Conservation (phyloP, 2,888 invertebrate genomes). For the Galeruca laticollis region DNA sequence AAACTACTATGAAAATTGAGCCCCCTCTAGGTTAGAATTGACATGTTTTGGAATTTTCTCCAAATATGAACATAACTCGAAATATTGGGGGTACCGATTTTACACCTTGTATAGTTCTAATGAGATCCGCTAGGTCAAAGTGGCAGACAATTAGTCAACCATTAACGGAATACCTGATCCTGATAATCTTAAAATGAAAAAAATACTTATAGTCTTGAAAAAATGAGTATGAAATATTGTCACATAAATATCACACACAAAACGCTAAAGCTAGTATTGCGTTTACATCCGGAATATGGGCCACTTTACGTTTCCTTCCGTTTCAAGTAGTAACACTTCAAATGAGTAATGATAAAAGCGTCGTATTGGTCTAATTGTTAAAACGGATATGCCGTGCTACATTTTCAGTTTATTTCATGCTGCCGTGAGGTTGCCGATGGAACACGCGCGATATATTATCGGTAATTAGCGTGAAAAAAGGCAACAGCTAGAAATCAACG, state of each 20-base stretch:
- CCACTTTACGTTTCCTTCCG: constrained; percentile 68
- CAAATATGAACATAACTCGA: no score
- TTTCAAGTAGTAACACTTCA: constrained; percentile 46
- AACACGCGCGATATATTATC: constrained; percentile 49
- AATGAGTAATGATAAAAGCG: constrained; percentile 63
- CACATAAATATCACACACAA: constrained; percentile 17
- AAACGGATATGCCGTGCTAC: constrained; percentile 64
- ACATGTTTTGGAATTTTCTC: no score
- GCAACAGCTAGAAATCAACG: constrained; percentile 28
- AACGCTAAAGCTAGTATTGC: constrained; percentile 29
- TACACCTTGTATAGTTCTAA: no score
- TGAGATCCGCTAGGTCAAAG: no score
- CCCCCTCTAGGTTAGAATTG: no score
- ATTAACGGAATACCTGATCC: no score
- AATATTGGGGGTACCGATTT: no score
- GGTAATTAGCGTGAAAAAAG: constrained; percentile 46
- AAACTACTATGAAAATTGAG: no score
- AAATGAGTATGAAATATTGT: no score
- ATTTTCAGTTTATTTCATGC: constrained; percentile 45
- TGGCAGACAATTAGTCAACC: no score
- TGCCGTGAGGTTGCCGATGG: constrained; percentile 34
- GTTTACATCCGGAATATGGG: constrained; percentile 47
- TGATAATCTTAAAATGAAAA: no score
- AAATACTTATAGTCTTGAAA: no score
- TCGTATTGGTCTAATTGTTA: constrained; percentile 63